Evolutionary conservation across 2,888 invertebrate species (phyloP).

Genomic region (Andrena dorsata): DNA sequence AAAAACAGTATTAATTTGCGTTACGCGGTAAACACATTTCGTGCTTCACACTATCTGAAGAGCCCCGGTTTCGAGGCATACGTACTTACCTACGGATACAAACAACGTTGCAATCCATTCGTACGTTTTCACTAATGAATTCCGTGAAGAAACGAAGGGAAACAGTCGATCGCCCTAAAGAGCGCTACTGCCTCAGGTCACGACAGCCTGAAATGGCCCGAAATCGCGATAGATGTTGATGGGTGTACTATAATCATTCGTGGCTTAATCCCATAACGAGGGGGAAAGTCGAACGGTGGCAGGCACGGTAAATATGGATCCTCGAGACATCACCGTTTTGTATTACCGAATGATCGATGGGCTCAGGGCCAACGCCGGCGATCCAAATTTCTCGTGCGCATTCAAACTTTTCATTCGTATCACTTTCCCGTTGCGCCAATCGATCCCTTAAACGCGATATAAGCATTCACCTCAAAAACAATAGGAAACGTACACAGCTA

Average conservation of each 20-base stretch:
- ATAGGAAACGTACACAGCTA: not conserved
- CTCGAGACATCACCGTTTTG: slow-evolving; percentile 76
- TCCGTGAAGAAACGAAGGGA: slow-evolving; percentile 26
- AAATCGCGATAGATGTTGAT: slow-evolving; percentile 63
- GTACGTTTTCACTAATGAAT: slow-evolving; percentile 29
- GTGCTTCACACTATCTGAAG: not conserved
- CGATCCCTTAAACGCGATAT: not conserved
- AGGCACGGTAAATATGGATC: slow-evolving; percentile 75
- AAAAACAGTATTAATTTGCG: too few relatives aligned
- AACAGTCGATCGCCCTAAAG: slow-evolving; percentile 37
- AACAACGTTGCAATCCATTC: not conserved
- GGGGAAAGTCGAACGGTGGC: slow-evolving; percentile 76
- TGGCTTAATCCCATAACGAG: slow-evolving; percentile 77
- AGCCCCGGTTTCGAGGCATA: not conserved
- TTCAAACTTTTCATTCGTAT: slow-evolving; percentile 7
- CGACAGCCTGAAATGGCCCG: slow-evolving; percentile 51
- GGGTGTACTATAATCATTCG: slow-evolving; percentile 67
- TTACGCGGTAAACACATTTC: not conserved
- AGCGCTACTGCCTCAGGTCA: slow-evolving; percentile 55
- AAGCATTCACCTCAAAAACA: not conserved
- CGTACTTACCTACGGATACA: not conserved
- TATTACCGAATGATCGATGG: slow-evolving; percentile 80
- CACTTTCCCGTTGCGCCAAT: slow-evolving; percentile 12
- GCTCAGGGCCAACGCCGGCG: slow-evolving; percentile 76
- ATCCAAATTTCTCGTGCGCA: slow-evolving; percentile 58